Base-by-base conservation (phyloP, 2,888 invertebrate genomes). In the Eupithecia subumbrata region DNA sequence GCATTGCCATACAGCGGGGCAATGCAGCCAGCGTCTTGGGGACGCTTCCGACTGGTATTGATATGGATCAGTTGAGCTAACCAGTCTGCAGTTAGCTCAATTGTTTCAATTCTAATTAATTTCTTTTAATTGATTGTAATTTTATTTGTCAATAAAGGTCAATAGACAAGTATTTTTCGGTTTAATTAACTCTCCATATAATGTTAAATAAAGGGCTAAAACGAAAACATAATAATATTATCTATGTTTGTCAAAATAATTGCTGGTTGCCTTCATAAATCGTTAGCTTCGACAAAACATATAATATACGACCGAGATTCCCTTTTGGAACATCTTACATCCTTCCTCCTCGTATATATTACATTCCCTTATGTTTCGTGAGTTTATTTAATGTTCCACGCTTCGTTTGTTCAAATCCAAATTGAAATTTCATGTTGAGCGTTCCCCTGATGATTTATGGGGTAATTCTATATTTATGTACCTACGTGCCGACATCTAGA, bases 391-490 rank as follows among this genome's bases (percentile, higher is more conserved):
- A 72, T 40, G 72, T 66, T 48, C 25, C n/a, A 25, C 67, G 72
- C 67, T 72, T 72, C 67, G 40, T 72, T 72, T 67, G 56, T 68
- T 67, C 16, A 25, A 69, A 37, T 74, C 69, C 48, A 64, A 74
- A 74, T 74, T 69, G 73, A 40, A 69, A 64, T 69, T 72, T 72
- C 72, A 67, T 72, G 72, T 72, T 40, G 52, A 56, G 67, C 67
- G 34, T 68, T 67, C 40, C 52, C 67, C 25, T 25, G 43, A 22
- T 79, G 77, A 79, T 75, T 60, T 77, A 76, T 71, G 18, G 64
- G 16, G 63, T 71, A 71, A 64, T 67, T 40, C 68, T 25, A 45
- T 68, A 68, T 68, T 64, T 16, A 64, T 64, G 16, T 64, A 30
- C 30, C 30, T 30, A 34, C 64, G 25, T 60, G 25, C 9, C 22